Conservation (phyloP, 1,140 invertebrate genomes). For the Physella acuta region DNA sequence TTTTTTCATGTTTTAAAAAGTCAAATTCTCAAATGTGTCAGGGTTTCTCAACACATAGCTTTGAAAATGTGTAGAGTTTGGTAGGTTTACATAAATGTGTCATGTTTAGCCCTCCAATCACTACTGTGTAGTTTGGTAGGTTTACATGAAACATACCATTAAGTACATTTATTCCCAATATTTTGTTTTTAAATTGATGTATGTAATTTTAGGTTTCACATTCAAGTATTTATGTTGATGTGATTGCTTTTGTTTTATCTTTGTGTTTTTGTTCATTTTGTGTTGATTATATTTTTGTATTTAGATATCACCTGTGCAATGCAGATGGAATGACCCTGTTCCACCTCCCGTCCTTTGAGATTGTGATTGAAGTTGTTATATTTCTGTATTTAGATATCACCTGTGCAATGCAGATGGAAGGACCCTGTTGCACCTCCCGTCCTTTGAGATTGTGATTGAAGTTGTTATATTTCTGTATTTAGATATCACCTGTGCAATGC, state of each 20-base stretch:
- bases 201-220: not conserved
- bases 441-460: not conserved
- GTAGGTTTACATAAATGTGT: too few relatives aligned
- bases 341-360: not conserved
- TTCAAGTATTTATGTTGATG: not conserved
- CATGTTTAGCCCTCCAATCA: too few relatives aligned
- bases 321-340: constrained; percentile 1
- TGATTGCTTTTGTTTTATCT: not conserved
- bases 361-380: not conserved
- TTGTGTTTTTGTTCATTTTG: not conserved
- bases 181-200: too few relatives aligned
- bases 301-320: constrained; percentile 22
- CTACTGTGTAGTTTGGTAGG: too few relatives aligned
- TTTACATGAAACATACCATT: too few relatives aligned
- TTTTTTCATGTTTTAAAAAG: too few relatives aligned
- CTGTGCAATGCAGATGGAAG: constrained; percentile 14
- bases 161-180: too few relatives aligned
- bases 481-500: constrained; percentile 22
- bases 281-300: not conserved
- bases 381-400: constrained; percentile 17
- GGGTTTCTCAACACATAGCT: too few relatives aligned
- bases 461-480: constrained; percentile 1
- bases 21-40: too few relatives aligned
- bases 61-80: too few relatives aligned
- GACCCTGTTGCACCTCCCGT: not conserved